Conservation (phyloP, 2,113 vertebrate genomes). For the Thalassarche chlororhynchos region DNA sequence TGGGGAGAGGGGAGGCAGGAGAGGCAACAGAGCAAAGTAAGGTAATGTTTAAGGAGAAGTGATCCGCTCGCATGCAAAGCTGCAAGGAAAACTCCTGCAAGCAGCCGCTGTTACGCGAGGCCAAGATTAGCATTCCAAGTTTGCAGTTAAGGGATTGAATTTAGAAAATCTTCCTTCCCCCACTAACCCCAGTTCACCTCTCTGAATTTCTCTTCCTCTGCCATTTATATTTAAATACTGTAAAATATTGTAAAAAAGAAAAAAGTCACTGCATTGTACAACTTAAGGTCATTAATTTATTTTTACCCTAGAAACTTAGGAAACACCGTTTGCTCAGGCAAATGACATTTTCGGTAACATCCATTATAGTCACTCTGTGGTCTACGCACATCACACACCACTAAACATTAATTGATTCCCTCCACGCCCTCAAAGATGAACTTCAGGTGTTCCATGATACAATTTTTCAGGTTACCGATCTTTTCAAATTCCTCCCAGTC, state of each 20-base stretch:
- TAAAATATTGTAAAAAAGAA: neutral
- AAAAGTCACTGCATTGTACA: neutral
- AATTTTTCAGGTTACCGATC: neutral
- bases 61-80: neutral
- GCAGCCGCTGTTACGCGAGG: rapidly evolving
- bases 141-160: neutral
- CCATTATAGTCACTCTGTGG: neutral
- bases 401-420: neutral
- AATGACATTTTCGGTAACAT: neutral
- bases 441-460: neutral
- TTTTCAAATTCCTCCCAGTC: neutral
- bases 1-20: neutral
- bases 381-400: neutral
- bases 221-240: neutral
- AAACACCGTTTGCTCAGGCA: neutral
- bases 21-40: neutral
- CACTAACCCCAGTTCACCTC: neutral
- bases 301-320: neutral
- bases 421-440: neutral
- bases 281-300: neutral
- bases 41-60: neutral
- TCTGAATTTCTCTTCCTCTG: neutral
- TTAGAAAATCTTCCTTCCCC: neutral
- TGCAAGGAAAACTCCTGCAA: neutral
- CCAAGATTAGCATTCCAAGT: neutral